phyloP scores from a whole-genome alignment of 2,797 vertebrate species.

The Typhlichthys eigenmanni region DNA sequence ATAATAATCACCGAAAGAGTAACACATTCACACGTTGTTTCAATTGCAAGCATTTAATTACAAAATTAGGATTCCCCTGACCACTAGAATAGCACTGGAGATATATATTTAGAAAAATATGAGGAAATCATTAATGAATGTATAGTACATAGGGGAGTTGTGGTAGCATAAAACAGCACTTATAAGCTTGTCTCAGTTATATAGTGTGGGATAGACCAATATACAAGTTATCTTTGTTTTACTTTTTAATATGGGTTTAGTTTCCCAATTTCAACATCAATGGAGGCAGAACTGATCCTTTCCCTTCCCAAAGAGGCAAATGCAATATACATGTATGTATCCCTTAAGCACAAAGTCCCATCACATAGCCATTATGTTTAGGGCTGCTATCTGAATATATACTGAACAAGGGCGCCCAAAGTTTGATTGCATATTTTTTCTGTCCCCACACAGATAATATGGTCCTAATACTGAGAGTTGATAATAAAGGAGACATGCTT shows the following conservation, averaged over 20 bases:
- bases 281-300: slow-evolving; percentile 38
- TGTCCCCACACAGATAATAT: slow-evolving; percentile 38
- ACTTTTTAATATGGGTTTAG: slow-evolving; percentile 29
- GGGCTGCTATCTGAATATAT: slow-evolving; percentile 56
- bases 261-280: slow-evolving; percentile 44
- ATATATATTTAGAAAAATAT: slow-evolving; percentile 16
- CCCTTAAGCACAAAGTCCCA: slow-evolving; percentile 68
- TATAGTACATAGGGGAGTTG: slow-evolving; percentile 50
- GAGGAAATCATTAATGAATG: slow-evolving; percentile 67
- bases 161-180: slow-evolving; percentile 63
- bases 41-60: slow-evolving; percentile 43
- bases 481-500: slow-evolving; percentile 72
- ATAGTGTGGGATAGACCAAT: slow-evolving; percentile 50
- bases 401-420: slow-evolving; percentile 47
- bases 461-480: slow-evolving; percentile 50
- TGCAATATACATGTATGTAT: slow-evolving; percentile 53
- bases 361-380: slow-evolving; percentile 45
- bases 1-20: slow-evolving; percentile 46
- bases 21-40: slow-evolving; percentile 57
- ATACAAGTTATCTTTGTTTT: not conserved
- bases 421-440: slow-evolving; percentile 43
- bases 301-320: slow-evolving; percentile 27
- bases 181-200: slow-evolving; percentile 57
- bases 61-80: slow-evolving; percentile 50
- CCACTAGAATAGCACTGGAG: slow-evolving; percentile 49